Conservation (phyloP, 2,888 invertebrate species). For the Hirudinaria manillensis region DNA sequence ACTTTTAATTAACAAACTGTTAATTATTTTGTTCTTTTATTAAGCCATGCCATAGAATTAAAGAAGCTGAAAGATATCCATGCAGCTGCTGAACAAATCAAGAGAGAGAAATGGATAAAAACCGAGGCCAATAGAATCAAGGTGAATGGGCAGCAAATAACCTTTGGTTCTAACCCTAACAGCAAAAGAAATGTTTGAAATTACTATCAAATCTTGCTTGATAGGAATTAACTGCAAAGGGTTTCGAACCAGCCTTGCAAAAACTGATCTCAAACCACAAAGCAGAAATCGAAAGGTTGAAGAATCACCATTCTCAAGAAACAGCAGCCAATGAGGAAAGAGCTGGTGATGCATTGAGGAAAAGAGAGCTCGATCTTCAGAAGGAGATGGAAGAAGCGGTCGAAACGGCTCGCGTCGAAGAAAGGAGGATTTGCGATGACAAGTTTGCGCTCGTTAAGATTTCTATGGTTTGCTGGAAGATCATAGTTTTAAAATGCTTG, state of each 20-base stretch:
- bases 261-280: slow-evolving; percentile 55
- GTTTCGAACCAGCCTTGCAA: slow-evolving; percentile 55
- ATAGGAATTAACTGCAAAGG: slow-evolving; percentile 56
- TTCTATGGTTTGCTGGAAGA: not conserved
- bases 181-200: not conserved
- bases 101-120: slow-evolving; percentile 55
- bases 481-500: not conserved
- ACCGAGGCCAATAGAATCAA: slow-evolving; percentile 56
- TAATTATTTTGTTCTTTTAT: slow-evolving; percentile 20
- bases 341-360: slow-evolving; percentile 48
- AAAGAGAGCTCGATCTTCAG: slow-evolving; percentile 53
- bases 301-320: slow-evolving; percentile 53
- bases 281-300: slow-evolving; percentile 52
- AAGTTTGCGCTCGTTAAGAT: slow-evolving; percentile 42
- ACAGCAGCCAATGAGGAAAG: slow-evolving; percentile 52
- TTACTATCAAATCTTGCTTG: slow-evolving; percentile 8
- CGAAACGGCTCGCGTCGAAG: slow-evolving; percentile 52
- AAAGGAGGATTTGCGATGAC: slow-evolving; percentile 52
- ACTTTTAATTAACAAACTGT: not conserved
- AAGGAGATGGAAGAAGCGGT: slow-evolving; percentile 53
- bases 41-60: slow-evolving; percentile 51
- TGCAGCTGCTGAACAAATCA: slow-evolving; percentile 53
- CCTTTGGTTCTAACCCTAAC: not conserved
- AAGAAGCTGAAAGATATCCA: slow-evolving; percentile 53
- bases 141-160: slow-evolving; percentile 41